phyloP scores from a whole-genome alignment of 2,888 invertebrate species.

The Drosophila birchii region DNA sequence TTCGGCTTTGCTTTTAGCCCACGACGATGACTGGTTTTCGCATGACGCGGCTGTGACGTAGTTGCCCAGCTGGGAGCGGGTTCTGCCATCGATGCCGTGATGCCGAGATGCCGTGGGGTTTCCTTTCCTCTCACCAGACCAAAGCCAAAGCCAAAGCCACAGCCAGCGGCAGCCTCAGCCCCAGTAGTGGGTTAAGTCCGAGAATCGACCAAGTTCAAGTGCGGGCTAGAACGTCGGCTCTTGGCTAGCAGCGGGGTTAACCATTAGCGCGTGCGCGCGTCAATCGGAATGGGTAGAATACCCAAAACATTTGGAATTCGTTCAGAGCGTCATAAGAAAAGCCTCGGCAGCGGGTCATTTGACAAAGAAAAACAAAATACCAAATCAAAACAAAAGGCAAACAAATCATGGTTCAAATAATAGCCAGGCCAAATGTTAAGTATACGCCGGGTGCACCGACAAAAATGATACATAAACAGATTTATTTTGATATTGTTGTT shows the following conservation, averaged over 20 bases:
- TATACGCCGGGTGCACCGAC: constrained; percentile 24
- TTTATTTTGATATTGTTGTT: no score
- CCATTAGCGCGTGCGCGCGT: constrained; percentile 76
- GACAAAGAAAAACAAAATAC: constrained; percentile 20
- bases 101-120: constrained; percentile 61
- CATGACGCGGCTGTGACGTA: constrained; percentile 80
- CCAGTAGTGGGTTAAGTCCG: constrained; percentile 74
- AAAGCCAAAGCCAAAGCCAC: constrained; percentile 24
- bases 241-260: constrained; percentile 59
- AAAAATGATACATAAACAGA: background rate
- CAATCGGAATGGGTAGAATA: constrained; percentile 48
- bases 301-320: constrained; percentile 62
- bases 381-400: constrained; percentile 14
- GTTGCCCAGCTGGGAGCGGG: constrained; percentile 52
- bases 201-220: constrained; percentile 77
- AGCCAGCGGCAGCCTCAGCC: constrained; percentile 21
- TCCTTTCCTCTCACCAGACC: constrained; percentile 68
- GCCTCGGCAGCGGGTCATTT: constrained; percentile 60
- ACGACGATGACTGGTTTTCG: constrained; percentile 73
- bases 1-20: constrained; percentile 11
- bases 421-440: constrained; percentile 8
- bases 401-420: constrained; percentile 7
- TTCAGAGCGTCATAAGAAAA: constrained; percentile 68
- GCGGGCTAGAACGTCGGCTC: constrained; percentile 73
- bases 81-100: constrained; percentile 18